Evolutionary conservation across 2,113 vertebrate species (phyloP).

Genomic region (Cricetomys ansorgei): DNA sequence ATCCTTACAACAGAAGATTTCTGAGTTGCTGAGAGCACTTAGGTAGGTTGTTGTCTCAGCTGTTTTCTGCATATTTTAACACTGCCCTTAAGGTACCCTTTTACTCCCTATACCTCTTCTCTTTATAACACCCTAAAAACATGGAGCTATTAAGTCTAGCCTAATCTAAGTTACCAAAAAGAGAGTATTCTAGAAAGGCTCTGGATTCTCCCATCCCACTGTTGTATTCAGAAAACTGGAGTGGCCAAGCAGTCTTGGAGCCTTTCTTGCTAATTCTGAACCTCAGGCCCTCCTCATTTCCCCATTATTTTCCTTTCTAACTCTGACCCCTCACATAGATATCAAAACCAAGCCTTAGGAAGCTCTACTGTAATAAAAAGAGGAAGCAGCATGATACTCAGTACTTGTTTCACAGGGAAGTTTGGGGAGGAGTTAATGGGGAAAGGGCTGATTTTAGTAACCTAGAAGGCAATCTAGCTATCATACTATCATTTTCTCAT

Average conservation of each 20-base stretch:
- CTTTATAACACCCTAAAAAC: neutral
- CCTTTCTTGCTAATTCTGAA: neutral
- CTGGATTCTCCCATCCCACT: neutral
- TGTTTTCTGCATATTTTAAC: neutral
- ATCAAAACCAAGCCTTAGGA: neutral
- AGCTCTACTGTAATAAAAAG: neutral
- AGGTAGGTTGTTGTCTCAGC: neutral
- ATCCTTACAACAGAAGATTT: neutral
- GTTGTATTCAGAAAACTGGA: neutral
- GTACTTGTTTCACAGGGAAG: neutral
- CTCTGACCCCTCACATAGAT: neutral
- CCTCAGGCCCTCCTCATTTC: neutral
- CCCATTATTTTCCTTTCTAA: neutral
- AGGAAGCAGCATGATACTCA: neutral
- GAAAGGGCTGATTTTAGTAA: neutral
- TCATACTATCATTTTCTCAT: neutral
- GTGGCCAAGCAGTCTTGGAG: neutral
- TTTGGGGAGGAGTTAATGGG: neutral
- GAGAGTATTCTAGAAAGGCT: neutral
- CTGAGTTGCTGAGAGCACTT: neutral
- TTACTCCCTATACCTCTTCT: neutral
- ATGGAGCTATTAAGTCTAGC: neutral
- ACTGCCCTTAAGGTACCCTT: neutral
- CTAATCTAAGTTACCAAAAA: neutral
- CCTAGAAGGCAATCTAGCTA: neutral